Evolutionary conservation across 2,113 vertebrate genomes (phyloP).

Genomic region (Galbula dea): DNA sequence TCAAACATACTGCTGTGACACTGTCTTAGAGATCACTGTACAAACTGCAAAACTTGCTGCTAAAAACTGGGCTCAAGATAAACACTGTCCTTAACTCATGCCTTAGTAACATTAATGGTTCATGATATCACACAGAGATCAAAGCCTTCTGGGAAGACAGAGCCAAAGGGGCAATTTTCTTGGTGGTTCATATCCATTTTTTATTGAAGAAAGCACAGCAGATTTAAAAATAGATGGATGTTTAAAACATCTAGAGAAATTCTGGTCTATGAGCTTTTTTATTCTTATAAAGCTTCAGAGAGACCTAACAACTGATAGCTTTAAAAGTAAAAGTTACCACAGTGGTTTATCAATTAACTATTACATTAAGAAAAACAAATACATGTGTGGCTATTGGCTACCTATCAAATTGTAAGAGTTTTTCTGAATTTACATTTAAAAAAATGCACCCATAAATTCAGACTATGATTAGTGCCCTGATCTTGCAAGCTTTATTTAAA

Average conservation of each 20-base stretch:
- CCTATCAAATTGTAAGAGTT: not conserved
- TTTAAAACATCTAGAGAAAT: not conserved
- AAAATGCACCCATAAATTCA: not conserved
- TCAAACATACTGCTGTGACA: conserved; percentile 34
- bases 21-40: not conserved
- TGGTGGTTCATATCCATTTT: not conserved
- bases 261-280: not conserved
- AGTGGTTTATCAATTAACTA: not conserved
- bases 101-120: not conserved
- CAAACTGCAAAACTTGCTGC: not conserved
- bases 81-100: conserved; percentile 5
- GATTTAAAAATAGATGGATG: not conserved
- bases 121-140: not conserved
- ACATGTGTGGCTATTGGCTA: not conserved
- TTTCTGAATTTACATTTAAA: not conserved
- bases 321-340: not conserved
- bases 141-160: not conserved
- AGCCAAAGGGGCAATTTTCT: not conserved
- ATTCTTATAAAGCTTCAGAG: not conserved
- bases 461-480: not conserved
- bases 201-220: not conserved
- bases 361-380: not conserved
- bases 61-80: not conserved
- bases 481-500: not conserved
- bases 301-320: not conserved